Percentiles rank a stretch among this genome's conserved stretches.
phyloP scores from a whole-genome alignment of 1,140 invertebrate genomes.

The Drosophila tsacasi region DNA sequence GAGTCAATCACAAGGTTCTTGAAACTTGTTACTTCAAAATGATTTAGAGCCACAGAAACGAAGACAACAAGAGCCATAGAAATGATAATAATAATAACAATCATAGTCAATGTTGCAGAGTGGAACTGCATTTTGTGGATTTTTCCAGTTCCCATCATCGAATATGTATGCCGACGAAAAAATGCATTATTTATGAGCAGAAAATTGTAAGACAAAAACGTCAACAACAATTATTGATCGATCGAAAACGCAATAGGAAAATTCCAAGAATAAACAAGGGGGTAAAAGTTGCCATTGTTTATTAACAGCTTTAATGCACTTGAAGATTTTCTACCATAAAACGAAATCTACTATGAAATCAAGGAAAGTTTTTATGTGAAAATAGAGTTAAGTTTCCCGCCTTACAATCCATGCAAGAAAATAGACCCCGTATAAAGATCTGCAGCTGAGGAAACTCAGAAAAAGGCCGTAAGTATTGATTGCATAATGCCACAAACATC shows the following conservation, averaged over 20 bases:
- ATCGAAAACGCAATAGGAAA: constrained; percentile 34
- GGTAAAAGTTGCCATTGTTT: background rate
- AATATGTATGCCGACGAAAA: constrained; percentile 35
- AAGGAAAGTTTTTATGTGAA: background rate
- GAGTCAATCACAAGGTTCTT: constrained; percentile 48
- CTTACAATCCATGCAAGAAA: background rate
- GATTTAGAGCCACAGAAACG: constrained; percentile 7
- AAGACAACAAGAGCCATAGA: constrained; percentile 14
- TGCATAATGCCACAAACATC: constrained; percentile 40
- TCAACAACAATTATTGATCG: constrained; percentile 43
- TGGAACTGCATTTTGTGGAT: constrained; percentile 24
- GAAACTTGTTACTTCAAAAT: constrained; percentile 24
- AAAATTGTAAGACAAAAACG: constrained; percentile 35
- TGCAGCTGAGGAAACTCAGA: background rate
- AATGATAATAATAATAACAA: constrained; percentile 17
- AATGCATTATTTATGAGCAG: constrained; percentile 56
- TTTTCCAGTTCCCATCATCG: constrained; percentile 40
- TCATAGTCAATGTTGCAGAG: constrained; percentile 6
- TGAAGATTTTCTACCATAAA: background rate
- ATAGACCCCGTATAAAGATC: background rate
- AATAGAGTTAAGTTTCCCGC: background rate
- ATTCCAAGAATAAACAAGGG: constrained; percentile 7
- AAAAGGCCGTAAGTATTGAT: constrained; percentile 30
- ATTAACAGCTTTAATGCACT: constrained; percentile 10
- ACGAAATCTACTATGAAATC: background rate